These are phyloP conservation scores for Dynastes maya DNA, from an alignment of 2,888 invertebrate genomes.

Conservation along the genomic window DNA sequence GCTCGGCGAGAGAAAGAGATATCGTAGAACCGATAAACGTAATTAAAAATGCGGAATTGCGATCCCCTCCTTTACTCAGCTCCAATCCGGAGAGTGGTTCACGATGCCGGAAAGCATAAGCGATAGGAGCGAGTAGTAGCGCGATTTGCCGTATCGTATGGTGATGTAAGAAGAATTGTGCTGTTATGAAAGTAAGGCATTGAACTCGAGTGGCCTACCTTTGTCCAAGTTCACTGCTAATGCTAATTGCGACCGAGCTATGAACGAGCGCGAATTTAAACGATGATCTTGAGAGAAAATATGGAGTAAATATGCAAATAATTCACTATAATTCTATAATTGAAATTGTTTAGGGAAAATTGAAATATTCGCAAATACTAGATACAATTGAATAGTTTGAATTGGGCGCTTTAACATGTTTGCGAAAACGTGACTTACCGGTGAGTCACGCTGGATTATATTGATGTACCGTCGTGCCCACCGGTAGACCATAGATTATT, in stretches of 20 bases:
- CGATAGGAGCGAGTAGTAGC: conserved; percentile 34
- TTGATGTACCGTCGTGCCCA: too few relatives aligned
- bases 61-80: conserved; percentile 23
- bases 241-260: conserved; percentile 47
- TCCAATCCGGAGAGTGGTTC: conserved; percentile 39
- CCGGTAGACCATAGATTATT: too few relatives aligned
- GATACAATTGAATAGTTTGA: too few relatives aligned
- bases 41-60: conserved; percentile 44
- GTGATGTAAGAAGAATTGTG: conserved; percentile 70
- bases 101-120: conserved; percentile 18
- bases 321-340: too few relatives aligned
- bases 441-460: too few relatives aligned
- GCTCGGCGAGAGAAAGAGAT: conserved; percentile 17
- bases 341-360: too few relatives aligned
- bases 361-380: too few relatives aligned
- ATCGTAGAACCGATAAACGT: conserved; percentile 30
- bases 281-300: conserved; percentile 4
- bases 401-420: too few relatives aligned
- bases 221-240: conserved; percentile 69
- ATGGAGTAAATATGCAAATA: neutral
- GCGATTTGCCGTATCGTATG: conserved; percentile 60
- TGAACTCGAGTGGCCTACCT: conserved; percentile 70
- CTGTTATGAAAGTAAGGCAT: conserved; percentile 70
- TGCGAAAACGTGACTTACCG: too few relatives aligned
- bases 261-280: conserved; percentile 40